These are phyloP conservation scores for Oreochromis niloticus DNA, from an alignment of 2,113 vertebrate genomes.

Conservation along the genomic window DNA sequence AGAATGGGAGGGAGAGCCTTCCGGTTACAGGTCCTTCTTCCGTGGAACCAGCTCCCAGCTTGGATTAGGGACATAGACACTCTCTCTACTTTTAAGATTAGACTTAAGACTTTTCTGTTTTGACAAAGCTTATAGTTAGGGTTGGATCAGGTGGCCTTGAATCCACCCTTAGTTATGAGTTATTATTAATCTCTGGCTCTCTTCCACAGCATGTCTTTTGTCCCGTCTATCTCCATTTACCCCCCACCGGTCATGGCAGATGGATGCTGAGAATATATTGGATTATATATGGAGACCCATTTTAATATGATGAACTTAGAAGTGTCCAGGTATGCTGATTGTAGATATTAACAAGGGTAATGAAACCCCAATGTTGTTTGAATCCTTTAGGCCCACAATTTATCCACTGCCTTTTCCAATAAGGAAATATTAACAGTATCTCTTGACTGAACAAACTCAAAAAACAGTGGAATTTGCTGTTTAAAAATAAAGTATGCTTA, in stretches of 20 bases:
- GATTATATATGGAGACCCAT: not conserved
- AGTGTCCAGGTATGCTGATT: not conserved
- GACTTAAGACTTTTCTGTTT: not conserved
- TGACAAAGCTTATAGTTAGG: not conserved
- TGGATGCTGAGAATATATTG: not conserved
- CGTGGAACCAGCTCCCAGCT: not conserved
- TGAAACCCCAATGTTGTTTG: not conserved
- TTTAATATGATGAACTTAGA: not conserved
- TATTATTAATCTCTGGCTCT: not conserved
- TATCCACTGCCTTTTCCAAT: not conserved
- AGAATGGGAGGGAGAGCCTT: not conserved
- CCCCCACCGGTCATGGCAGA: not conserved
- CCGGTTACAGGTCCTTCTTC: not conserved
- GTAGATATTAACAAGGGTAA: not conserved
- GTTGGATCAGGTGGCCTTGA: not conserved
- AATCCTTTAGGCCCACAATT: not conserved
- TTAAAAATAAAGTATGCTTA: slow-evolving; percentile 43
- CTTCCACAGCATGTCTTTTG: not conserved
- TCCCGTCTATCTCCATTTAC: not conserved
- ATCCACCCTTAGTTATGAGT: not conserved
- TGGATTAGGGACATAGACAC: not conserved
- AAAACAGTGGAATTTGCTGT: not conserved
- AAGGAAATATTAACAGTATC: not conserved
- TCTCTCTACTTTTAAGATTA: not conserved
- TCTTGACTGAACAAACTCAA: not conserved